Conservation (phyloP, 2,797 vertebrate species). For the Platyrinchus mystaceus region DNA sequence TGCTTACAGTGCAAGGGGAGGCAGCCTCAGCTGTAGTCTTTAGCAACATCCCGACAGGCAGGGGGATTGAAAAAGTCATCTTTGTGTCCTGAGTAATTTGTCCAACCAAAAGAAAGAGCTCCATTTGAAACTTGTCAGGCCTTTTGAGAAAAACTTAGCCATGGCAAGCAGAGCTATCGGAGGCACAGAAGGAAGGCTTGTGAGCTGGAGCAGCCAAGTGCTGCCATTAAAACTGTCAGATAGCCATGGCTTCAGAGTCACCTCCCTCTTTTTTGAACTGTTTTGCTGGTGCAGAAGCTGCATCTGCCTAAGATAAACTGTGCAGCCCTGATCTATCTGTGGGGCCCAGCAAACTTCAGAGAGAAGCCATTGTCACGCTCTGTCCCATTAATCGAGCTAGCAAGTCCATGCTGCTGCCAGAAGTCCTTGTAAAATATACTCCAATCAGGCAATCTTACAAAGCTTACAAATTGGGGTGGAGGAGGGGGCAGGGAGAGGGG, state of each 20-base stretch:
- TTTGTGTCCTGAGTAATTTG: background rate
- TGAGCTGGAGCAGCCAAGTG: background rate
- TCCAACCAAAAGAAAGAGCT: background rate
- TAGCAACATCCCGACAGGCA: rapidly evolving
- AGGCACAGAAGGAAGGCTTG: background rate
- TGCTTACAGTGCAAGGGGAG: background rate
- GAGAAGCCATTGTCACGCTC: background rate
- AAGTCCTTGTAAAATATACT: slow-evolving; percentile 14
- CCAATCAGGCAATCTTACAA: background rate
- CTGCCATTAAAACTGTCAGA: background rate
- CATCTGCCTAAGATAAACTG: background rate
- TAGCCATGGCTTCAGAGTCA: background rate
- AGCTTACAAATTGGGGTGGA: background rate
- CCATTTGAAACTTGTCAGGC: background rate
- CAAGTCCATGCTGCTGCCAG: background rate
- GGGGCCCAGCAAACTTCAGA: background rate
- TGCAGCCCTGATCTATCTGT: background rate
- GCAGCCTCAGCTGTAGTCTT: background rate
- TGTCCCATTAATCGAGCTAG: background rate
- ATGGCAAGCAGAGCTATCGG: background rate
- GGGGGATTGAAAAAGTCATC: background rate
- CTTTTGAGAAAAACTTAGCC: background rate
- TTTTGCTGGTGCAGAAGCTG: background rate
- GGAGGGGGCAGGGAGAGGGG: too few relatives aligned
- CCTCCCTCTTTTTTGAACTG: background rate